Base-by-base conservation (phyloP, 2,113 vertebrate species). In the Otus sunia region DNA sequence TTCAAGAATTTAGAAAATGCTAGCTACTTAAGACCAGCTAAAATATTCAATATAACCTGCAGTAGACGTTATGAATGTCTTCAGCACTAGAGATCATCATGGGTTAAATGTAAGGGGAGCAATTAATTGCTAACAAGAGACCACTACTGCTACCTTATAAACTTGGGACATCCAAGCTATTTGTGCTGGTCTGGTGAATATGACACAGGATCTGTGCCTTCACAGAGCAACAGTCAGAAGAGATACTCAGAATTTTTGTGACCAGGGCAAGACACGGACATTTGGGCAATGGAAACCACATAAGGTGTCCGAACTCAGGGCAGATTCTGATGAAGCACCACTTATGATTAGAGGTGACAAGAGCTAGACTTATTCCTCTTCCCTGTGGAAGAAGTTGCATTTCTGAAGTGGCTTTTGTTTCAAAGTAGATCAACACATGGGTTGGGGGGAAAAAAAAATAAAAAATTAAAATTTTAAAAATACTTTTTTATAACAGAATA, bases 381-480 rank as follows among this genome's bases (percentile, higher is more conserved):
- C 26, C 7, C 20, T 3, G 1, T 5, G 3, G 22, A 30, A 87
- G 23, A 63, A 4, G 2, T 34, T 93, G 21, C 14, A n/a, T 68
- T 52, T 92, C 50, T 62, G 20, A 80, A 73, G n/a, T 53, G 4
- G 21, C 30, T 56, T 92, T 73, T 66, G 1, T 86, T 90, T 63
- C 11, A 39, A 68, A 37, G 22, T 9, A 68, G 25, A 69, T 26
- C 4, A 60, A 9, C 32, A 23, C 7, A 15, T 4, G n/a, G 9
- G 15, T 2, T 39, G 10, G 11, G 10, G 11, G 14, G 0, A 0
- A 5, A 8, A 41, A 39, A 32, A 9, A 12, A 56, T 26, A 5
- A 34, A 22, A n/a, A 23, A 29, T 2, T 22, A 45, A 66, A 3
- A 9, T 59, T 32, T 37, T 43, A 15, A 56, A 49, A 36, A 17